Base-by-base conservation (phyloP, 2,888 invertebrate species). In the Tipula helvola region DNA sequence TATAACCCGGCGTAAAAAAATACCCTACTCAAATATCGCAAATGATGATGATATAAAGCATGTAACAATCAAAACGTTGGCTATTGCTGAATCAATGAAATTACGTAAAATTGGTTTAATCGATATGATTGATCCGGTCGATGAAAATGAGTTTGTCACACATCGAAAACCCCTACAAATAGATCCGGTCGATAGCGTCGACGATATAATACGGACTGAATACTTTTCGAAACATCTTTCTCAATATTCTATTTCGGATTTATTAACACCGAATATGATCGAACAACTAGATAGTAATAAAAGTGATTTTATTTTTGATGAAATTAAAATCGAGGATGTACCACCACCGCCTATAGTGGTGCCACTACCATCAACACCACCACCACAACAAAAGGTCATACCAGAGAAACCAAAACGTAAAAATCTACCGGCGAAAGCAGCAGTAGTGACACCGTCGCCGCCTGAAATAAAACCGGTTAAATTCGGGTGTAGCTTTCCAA, bases 241-340 rank as follows among this genome's bases (percentile, higher is more conserved):
- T 18, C 91, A 91, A 13, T 91, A 91, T 88, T 91, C 91, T 87
- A 91, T 91, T 88, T 90, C 91, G 84, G 91, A 91, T 89, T 89
- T 91, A 87, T 89, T 91, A 47, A 39, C 84, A 39, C 84, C 84
- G 41, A 84, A 84, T n/a, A 84, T 39, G 16, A 84, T 84, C 39
- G 84, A 84, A 41, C 39, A 41, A 39, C 16, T 84, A 39, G 41
- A 84, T 39, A 84, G 41, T 84, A 16, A 84, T 39, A 39, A 36
- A 84, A 16, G 0, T 39, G 16, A 84, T 16, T 36, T 39, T 39
- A 39, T 39, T 39, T 84, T 84, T 41, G 39, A 84, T 84, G n/a
- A 84, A 84, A n/a, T 39, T n/a, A 84, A 84, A 39, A 7, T 39
- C n/a, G n/a, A 84, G 5, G 84, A 84, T 3, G 84, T 39, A 12